Percentiles rank a stretch among this genome's conserved stretches.
Evolutionary conservation across 2,888 invertebrate species (phyloP).

Genomic region (Drosophila sordidula): DNA sequence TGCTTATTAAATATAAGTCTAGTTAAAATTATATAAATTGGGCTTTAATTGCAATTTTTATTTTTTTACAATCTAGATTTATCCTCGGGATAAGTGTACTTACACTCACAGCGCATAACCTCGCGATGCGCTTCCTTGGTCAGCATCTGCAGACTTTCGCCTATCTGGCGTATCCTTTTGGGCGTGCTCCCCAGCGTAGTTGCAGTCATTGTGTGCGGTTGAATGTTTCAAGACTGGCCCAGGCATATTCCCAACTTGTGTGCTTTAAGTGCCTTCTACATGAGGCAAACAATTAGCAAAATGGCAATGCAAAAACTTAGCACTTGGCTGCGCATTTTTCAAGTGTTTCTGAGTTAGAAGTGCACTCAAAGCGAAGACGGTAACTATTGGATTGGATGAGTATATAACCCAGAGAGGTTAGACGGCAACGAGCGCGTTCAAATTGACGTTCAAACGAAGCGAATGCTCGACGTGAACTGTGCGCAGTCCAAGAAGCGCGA

Average conservation of each 20-base stretch:
- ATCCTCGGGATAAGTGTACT: slow-evolving; percentile 49
- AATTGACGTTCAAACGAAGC: slow-evolving; percentile 64
- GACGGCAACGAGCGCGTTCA: slow-evolving; percentile 19
- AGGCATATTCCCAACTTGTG: slow-evolving; percentile 18
- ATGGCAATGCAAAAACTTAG: slow-evolving; percentile 78
- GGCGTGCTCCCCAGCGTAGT: slow-evolving; percentile 56
- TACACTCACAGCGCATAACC: slow-evolving; percentile 75
- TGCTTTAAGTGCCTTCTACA: slow-evolving; percentile 54
- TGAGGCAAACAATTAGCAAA: slow-evolving; percentile 74
- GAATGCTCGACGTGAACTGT: slow-evolving; percentile 72
- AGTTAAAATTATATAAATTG: no score
- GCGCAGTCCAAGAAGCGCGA: slow-evolving; percentile 47
- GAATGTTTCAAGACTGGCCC: slow-evolving; percentile 7
- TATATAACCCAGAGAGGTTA: slow-evolving; percentile 3
- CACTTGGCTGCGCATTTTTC: slow-evolving; percentile 81
- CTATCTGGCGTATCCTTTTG: slow-evolving; percentile 63
- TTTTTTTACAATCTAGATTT: not conserved
- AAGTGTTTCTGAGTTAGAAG: slow-evolving; percentile 17
- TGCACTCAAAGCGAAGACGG: slow-evolving; percentile 7
- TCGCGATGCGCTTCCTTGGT: slow-evolving; percentile 71
- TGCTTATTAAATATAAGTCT: no score
- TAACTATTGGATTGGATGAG: slow-evolving; percentile 1
- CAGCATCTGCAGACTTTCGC: slow-evolving; percentile 78
- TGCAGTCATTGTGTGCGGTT: slow-evolving; percentile 30
- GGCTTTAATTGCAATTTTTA: no score